phyloP scores from a whole-genome alignment of 2,113 vertebrate species.

The Corydoras maculifer region DNA sequence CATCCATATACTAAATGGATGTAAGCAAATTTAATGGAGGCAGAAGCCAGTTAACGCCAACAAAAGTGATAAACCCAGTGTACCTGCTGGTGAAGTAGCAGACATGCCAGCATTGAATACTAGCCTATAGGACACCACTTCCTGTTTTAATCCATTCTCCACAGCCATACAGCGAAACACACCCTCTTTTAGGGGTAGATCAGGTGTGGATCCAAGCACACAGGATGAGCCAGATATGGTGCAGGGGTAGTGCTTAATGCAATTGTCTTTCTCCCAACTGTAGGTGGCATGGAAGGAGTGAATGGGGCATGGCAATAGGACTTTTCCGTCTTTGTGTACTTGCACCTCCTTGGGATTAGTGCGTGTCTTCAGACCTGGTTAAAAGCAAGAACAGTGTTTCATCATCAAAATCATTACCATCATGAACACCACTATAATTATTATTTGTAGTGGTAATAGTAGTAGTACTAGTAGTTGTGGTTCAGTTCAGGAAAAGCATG shows the following conservation, averaged over 20 bases:
- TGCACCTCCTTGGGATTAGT: slow-evolving; percentile 60
- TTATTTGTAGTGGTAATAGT: no score
- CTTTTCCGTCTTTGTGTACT: slow-evolving; percentile 59
- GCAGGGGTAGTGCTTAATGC: slow-evolving; percentile 64
- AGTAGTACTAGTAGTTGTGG: no score
- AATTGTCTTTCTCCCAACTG: slow-evolving; percentile 73
- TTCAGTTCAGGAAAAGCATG: no score
- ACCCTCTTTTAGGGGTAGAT: slow-evolving; percentile 64
- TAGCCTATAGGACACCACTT: slow-evolving; percentile 69
- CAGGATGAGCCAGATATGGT: slow-evolving; percentile 69
- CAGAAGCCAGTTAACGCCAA: slow-evolving; percentile 58
- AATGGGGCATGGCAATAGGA: slow-evolving; percentile 71
- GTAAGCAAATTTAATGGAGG: slow-evolving; percentile 60
- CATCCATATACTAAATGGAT: slow-evolving; percentile 33
- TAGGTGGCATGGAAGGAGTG: slow-evolving; percentile 72
- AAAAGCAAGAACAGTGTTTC: neutral
- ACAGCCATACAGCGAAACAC: slow-evolving; percentile 72
- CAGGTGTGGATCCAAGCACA: slow-evolving; percentile 59
- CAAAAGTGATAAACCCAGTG: slow-evolving; percentile 56
- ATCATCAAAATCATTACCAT: neutral
- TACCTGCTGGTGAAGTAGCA: slow-evolving; percentile 55
- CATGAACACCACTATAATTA: no score
- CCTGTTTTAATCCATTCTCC: slow-evolving; percentile 69
- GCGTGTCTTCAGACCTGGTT: slow-evolving; percentile 57
- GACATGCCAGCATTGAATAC: slow-evolving; percentile 53